Evolutionary conservation across 2,888 invertebrate species (phyloP).

Genomic region (Gerris lacustris): DNA sequence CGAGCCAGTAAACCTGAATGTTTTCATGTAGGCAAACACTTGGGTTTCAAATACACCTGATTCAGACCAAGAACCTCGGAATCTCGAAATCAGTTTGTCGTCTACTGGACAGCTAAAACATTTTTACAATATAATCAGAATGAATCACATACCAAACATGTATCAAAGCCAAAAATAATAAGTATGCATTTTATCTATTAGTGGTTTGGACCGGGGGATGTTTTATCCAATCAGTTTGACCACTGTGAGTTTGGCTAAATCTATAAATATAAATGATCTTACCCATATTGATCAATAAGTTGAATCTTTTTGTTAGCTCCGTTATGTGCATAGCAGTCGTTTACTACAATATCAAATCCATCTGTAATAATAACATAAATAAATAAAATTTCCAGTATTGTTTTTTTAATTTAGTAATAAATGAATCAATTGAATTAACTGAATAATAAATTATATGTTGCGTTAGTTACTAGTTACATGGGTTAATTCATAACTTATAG

Average conservation of each 20-base stretch:
- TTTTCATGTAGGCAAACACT: conserved; percentile 90
- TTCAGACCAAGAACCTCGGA: conserved; percentile 87
- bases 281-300: conserved; percentile 84
- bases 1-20: conserved; percentile 83
- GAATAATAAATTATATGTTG: neutral
- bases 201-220: too few relatives aligned
- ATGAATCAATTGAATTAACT: too few relatives aligned
- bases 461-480: too few relatives aligned
- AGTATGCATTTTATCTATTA: too few relatives aligned
- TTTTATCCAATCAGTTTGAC: too few relatives aligned
- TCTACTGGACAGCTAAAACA: conserved; percentile 69
- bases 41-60: conserved; percentile 83
- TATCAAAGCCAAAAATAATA: too few relatives aligned
- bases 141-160: too few relatives aligned
- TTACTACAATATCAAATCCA: conserved; percentile 88
- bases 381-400: neutral
- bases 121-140: neutral
- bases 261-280: conserved; percentile 22
- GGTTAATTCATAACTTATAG: too few relatives aligned
- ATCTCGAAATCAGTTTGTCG: conserved; percentile 80
- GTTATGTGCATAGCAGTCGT: conserved; percentile 87
- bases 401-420: neutral
- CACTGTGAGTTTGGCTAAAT: too few relatives aligned
- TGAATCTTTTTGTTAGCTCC: conserved; percentile 85
- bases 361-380: conserved; percentile 45